Base-by-base conservation (phyloP, 2,113 vertebrate genomes). In the Garra rufa region DNA sequence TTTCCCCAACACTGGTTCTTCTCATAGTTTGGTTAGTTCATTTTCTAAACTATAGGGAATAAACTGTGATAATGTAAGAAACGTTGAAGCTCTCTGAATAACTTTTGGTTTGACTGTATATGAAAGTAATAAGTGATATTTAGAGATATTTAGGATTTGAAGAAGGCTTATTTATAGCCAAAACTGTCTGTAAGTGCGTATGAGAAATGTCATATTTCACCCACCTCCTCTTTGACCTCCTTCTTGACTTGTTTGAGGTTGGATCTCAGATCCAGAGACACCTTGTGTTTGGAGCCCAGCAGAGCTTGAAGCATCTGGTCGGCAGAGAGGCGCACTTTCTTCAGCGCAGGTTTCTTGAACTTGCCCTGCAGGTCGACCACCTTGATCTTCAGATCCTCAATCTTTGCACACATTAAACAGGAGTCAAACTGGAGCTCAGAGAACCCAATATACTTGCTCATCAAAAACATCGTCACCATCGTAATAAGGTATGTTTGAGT, bases 191-290 rank as follows among this genome's bases (percentile, higher is more conserved):
- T 11, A 24, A 59, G n/a, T 3, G 21, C 19, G 11, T 2, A 69
- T 9, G 19, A 41, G 21, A 21, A 70, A 57, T n/a, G 65, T 21
- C 41, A 83, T 55, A n/a, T 13, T 43, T 13, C 11, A 83, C 85
- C n/a, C 73, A 91, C 91, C 84, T 97, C 96, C 94, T 97, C 96
- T 85, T 97, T 97, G 91, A 96, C 96, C 87, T 97, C 96, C 90
- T 97, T 97, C 94, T 97, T 97, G 85, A 97, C 96, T 89, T 96
- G 96, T 90, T 97, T 97, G 85, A 97, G 94, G 92, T 97, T 97
- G 92, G 96, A 94, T 71, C 96, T 89, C 85, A 97, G 94, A 86
- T 97, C 96, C 96, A 97, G 95, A 92, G 94, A 95, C 90, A 97
- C 96, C 86, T 96, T 97, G 95, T 97, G 96, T 88, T 97, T 97